Base-by-base conservation (phyloP, 2,113 vertebrate species). In the Tragelaphus scriptus region DNA sequence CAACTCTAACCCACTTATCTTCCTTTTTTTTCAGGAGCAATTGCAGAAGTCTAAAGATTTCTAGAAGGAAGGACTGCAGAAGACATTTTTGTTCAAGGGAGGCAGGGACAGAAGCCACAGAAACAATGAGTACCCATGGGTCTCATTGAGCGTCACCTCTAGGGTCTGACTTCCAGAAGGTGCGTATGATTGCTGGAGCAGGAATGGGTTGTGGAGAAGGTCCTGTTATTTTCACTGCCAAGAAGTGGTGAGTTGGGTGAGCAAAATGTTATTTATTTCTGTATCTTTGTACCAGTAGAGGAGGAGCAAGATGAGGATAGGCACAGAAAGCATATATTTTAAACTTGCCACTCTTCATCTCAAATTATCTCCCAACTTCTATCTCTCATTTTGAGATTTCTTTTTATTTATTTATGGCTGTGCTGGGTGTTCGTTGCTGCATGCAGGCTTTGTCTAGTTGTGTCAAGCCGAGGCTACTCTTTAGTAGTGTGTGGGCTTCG, bases 1-100 rank as follows among this genome's bases (percentile, higher is more conserved):
- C 80, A 2, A 88, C 14, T 85, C 49, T 92, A 40, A 95, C 75
- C 51, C 3, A 40, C 25, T 14, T 95, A 4, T 91, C 40, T 97
- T 59, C 28, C 32, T 92, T 95, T 96, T 86, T 95, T 97, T 97
- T 63, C 88, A 98, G 98, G 85, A 59, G 1, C 55, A 91, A 58
- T 91, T 93, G 40, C 79, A 53, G 58, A 98, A 90, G 36, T 91
- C 87, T 96, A 85, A 88, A 87, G 30, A 85, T 95, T 97, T 91
- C 51, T 95, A 51, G 87, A 96, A 97, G 15, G 86, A 94, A 96
- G 51, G 11, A 93, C 26, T 68, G 5, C 82, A 79, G 56, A 90
- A 68, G 79, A 91, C 47, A n/a, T 90, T 71, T 95, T 71, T 97
- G 17, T 36, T 25, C 81, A 95, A 87, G 59, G 65, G 30, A 96